phyloP scores from a whole-genome alignment of 2,113 vertebrate species.

The Petrocephalus zakoni region DNA sequence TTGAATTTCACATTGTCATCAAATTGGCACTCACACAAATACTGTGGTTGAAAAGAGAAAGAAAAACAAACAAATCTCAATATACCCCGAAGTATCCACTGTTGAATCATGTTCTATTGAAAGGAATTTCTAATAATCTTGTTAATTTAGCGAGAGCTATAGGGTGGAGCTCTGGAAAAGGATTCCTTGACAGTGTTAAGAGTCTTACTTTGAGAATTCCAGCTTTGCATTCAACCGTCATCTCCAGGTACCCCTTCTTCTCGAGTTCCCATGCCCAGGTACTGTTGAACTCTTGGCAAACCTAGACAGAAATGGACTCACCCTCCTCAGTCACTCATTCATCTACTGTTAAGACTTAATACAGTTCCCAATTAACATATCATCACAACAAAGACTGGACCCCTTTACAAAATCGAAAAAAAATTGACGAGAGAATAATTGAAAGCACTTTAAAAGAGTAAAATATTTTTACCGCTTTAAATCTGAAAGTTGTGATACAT shows the following conservation, averaged over 20 bases:
- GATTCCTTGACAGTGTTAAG: not conserved
- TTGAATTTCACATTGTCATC: constrained; percentile 98
- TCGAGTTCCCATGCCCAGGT: constrained; percentile 98
- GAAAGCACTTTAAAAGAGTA: not conserved
- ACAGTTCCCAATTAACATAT: not conserved
- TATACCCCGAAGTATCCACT: not conserved
- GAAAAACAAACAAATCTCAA: not conserved
- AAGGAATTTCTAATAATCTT: not conserved
- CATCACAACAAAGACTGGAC: not conserved
- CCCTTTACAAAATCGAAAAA: not conserved
- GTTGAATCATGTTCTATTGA: not conserved
- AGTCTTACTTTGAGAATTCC: constrained; percentile 86
- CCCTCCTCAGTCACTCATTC: not conserved
- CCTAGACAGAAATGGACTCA: constrained; percentile 51
- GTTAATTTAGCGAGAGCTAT: not conserved
- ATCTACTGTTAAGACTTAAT: not conserved
- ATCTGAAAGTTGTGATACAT: not conserved
- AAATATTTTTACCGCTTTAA: not conserved
- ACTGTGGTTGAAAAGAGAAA: constrained; percentile 58
- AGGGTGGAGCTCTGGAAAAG: not conserved
- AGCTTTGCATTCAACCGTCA: constrained; percentile 85
- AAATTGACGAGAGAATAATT: too few species aligned
- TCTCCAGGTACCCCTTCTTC: constrained; percentile 86
- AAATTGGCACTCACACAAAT: constrained; percentile 95
- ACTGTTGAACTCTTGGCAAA: constrained; percentile 92